Conservation (phyloP, 2,888 invertebrate species). For the Helleia helle region DNA sequence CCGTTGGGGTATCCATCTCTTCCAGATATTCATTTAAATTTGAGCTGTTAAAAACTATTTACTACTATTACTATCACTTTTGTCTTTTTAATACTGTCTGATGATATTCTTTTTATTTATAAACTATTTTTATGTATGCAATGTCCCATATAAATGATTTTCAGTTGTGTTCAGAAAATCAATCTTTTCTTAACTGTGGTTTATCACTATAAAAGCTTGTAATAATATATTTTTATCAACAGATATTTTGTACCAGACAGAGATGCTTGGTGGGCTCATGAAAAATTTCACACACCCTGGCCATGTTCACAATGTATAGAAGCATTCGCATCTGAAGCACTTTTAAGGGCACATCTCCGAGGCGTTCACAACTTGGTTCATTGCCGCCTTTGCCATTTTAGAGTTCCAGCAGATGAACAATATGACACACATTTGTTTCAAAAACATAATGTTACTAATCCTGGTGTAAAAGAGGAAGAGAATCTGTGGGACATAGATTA, state of each 20-base stretch:
- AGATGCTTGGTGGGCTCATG: slow-evolving; percentile 47
- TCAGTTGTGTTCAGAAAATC: neutral
- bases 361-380: slow-evolving; percentile 49
- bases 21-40: too few species aligned
- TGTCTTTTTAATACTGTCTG: too few species aligned
- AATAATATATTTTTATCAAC: neutral
- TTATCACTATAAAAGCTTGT: too few species aligned
- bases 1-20: too few species aligned
- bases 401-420: slow-evolving; percentile 47
- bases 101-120: too few species aligned
- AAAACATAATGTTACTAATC: slow-evolving; percentile 53
- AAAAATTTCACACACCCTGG: slow-evolving; percentile 58
- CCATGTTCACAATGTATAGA: slow-evolving; percentile 60
- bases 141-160: too few species aligned
- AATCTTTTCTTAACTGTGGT: too few species aligned
- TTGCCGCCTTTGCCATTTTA: slow-evolving; percentile 57
- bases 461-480: slow-evolving; percentile 39
- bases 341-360: slow-evolving; percentile 45
- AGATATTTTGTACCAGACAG: slow-evolving; percentile 62
- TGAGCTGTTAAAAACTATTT: too few species aligned
- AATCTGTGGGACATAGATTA: slow-evolving; percentile 48
- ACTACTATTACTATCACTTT: too few species aligned
- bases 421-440: slow-evolving; percentile 52
- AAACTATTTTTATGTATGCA: too few species aligned
- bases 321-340: slow-evolving; percentile 41